Conservation (phyloP, 2,113 vertebrate genomes). For the Oryzias celebensis region DNA sequence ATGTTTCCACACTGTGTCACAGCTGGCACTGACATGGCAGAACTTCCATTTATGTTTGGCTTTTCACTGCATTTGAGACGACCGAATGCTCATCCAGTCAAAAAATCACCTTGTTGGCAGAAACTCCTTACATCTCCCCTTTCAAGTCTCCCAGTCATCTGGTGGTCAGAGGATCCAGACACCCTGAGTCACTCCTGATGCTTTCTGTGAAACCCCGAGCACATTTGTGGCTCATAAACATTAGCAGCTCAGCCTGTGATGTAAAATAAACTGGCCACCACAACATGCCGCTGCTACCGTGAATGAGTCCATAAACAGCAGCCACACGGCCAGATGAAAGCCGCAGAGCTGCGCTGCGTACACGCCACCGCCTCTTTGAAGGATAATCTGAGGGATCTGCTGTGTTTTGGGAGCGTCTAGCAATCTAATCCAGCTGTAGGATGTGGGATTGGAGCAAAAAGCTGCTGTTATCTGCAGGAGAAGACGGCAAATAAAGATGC, state of each 20-base stretch:
- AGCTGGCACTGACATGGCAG: conserved; percentile 38
- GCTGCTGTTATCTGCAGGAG: conserved; percentile 18
- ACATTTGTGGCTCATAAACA: conserved; percentile 68
- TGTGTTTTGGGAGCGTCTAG: conserved; percentile 48
- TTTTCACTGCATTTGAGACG: conserved; percentile 26
- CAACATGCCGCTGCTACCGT: conserved; percentile 63
- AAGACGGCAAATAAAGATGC: conserved; percentile 18
- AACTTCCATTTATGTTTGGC: neutral
- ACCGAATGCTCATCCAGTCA: conserved; percentile 12
- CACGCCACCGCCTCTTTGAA: conserved; percentile 32
- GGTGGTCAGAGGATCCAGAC: conserved; percentile 59
- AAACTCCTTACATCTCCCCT: conserved; percentile 25
- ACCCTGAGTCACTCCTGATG: conserved; percentile 68
- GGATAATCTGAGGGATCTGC: conserved; percentile 24
- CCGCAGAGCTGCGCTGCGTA: conserved; percentile 18
- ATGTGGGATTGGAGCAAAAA: conserved; percentile 38
- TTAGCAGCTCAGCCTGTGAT: conserved; percentile 48
- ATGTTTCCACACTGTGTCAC: conserved; percentile 60
- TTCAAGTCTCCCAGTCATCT: conserved; percentile 55
- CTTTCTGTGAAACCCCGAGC: conserved; percentile 64
- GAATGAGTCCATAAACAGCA: conserved; percentile 53
- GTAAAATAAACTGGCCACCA: conserved; percentile 70
- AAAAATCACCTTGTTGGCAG: conserved; percentile 18
- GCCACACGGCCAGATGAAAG: conserved; percentile 64
- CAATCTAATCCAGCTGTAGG: conserved; percentile 43